These are phyloP conservation scores for Crotalus horridus DNA, from an alignment of 2,113 vertebrate genomes.

Conservation along the genomic window DNA sequence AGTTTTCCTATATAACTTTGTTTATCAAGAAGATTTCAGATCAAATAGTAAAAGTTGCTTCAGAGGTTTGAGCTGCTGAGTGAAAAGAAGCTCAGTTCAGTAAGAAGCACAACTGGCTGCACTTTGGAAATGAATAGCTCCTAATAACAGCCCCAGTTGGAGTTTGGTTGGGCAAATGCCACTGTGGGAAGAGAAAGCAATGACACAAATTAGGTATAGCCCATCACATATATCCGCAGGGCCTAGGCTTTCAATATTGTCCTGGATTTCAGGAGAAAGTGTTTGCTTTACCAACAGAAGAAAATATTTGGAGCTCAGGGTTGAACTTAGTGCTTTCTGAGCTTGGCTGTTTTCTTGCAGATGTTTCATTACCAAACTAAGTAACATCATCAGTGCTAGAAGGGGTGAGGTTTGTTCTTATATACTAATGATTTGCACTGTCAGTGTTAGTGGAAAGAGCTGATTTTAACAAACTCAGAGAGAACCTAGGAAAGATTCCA, in stretches of 20 bases:
- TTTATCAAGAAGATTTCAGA: neutral
- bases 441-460: neutral
- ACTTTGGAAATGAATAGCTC: neutral
- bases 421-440: neutral
- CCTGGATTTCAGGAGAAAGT: neutral
- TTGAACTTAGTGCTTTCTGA: neutral
- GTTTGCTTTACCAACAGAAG: neutral
- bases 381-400: neutral
- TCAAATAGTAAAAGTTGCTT: neutral
- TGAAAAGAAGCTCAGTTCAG: neutral
- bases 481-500: too few relatives aligned
- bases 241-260: neutral
- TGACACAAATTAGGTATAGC: neutral
- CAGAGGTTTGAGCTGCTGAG: neutral
- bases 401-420: neutral
- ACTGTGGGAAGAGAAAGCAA: neutral
- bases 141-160: neutral
- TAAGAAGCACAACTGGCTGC: neutral
- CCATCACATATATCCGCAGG: neutral
- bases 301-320: neutral
- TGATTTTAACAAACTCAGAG: too few relatives aligned
- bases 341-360: neutral
- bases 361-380: neutral
- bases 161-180: neutral
- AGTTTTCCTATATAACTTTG: neutral